Evolutionary conservation across 1,140 invertebrate genomes (phyloP), one percentile per base, ranked within the genome.

Genomic region (Chlorops oryzae): DNA sequence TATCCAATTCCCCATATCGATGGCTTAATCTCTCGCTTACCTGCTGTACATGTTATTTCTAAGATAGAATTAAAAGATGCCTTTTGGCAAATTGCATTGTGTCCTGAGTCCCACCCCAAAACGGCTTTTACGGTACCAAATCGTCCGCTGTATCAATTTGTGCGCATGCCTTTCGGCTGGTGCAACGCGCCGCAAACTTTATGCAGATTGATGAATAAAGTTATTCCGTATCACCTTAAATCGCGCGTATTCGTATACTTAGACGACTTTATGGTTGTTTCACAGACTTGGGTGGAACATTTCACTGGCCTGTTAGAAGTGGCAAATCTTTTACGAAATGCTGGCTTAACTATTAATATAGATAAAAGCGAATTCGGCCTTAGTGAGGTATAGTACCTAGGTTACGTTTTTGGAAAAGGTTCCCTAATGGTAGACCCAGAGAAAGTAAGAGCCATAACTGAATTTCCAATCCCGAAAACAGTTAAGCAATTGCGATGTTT

Each of bases 351-450:
- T 5, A 51, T 51, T 28, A 51, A 51, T 15, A 23, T 51, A 21
- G 42, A 40, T 15, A 51, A 51, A 51, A 63, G 1, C 63, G 73
- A 65, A 23, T 52, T 80, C 2, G 77, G 73, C 24, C 58, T 78
- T 13, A 18, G 32, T 22, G 49, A 51, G 20, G 49, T 51, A 15
- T 22, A 35, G 21, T 51, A 51, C 24, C 22, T 51, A 17, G 40
- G 41, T 5, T 34, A 51, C 13, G 24, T 51, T 4, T 27, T 51
- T 35, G 49, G 49, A 18, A 35, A 51, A 12, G 49, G 49, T 40
- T 24, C 37, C 13, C 43, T 47, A 12, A 25, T 17, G 59, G 61
- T 3, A 57, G 77, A 15, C 61, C 62, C 10, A 12, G 24, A 17
- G 10, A 46, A 46, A 15, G n/a, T 46, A 3, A n/a, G 12, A 9